Evolutionary conservation across 2,888 invertebrate genomes (phyloP).

Genomic region (Leptopilina syphax): DNA sequence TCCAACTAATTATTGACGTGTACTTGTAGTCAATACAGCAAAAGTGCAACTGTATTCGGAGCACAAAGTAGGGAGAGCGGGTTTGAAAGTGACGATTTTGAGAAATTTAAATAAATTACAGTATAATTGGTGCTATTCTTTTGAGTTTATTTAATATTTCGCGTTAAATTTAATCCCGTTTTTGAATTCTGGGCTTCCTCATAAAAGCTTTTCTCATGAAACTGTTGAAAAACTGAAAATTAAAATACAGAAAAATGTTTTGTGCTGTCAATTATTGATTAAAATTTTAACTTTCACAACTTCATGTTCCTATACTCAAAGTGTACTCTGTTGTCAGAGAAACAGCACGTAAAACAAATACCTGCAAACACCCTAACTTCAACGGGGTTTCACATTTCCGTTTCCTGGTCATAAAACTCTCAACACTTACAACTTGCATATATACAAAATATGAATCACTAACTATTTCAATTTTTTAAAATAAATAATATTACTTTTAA

Average conservation of each 20-base stretch:
- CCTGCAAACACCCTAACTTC: neutral
- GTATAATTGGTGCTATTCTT: too few relatives aligned
- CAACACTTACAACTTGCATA: neutral
- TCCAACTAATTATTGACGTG: conserved; percentile 4
- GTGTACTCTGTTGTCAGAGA: conserved; percentile 6
- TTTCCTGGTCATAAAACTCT: conserved; percentile 10
- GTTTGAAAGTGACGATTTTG: too few relatives aligned
- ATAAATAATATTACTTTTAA: too few relatives aligned
- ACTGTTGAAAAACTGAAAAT: too few relatives aligned
- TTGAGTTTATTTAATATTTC: too few relatives aligned
- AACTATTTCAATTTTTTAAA: neutral
- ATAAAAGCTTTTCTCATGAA: too few relatives aligned
- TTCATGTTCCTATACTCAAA: neutral
- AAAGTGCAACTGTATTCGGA: neutral
- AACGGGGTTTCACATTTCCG: neutral
- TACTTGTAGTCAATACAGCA: conserved; percentile 2
- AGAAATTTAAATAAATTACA: too few relatives aligned
- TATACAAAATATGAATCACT: conserved; percentile 1
- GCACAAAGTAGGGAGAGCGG: neutral
- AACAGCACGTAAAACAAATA: conserved; percentile 11
- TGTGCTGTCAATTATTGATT: neutral
- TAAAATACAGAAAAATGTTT: too few relatives aligned
- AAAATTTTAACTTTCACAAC: too few relatives aligned
- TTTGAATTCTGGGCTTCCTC: too few relatives aligned
- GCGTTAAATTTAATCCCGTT: too few relatives aligned